Base-by-base conservation (phyloP, 2,888 invertebrate genomes). In the Fabriciana adippe region DNA sequence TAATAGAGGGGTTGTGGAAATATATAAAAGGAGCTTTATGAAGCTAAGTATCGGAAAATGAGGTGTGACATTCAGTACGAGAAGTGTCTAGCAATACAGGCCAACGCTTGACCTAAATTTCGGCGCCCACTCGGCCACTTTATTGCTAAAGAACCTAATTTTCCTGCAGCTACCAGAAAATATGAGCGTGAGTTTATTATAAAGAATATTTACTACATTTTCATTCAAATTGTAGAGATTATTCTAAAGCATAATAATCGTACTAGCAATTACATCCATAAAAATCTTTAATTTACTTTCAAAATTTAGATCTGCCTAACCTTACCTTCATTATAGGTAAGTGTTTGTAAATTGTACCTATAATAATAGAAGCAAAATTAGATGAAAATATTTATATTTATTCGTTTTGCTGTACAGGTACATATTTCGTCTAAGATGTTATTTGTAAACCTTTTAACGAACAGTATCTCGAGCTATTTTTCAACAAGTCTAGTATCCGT, bases 31-130 rank as follows among this genome's bases (percentile, higher is more conserved):
- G 18, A 35, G 6, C 60, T 61, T 51, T 61, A 8, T 16, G 48
- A 47, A 31, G 63, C 41, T 59, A 65, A 65, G 55, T 67, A 72
- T 82, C 81, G 81, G 81, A 87, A 86, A 89, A 88, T 86, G 86
- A 87, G 87, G 85, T 86, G 87, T 79, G 84, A 86, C 84, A 86
- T 88, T 87, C 83, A 81, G 81, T 80, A 71, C 79, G 77, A 78
- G 78, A 72, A 75, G 75, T 76, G 78, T 75, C 78, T 78, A 78
- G 79, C 83, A 84, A 86, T 84, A 85, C 83, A 85, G 78, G 78
- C 78, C 79, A 78, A 70, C 78, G 79, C 84, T 87, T 88, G 88
- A 89, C 88, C 89, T 79, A 83, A 82, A 86, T 88, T 85, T 81
- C 76, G 79, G 75, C 75, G 79, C 79, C 79, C 76, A 73, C 73